Percentiles rank a stretch among this genome's conserved stretches.
These are phyloP conservation scores for Eulemur macaco DNA, from an alignment of 2,113 vertebrate species.

Conservation along the genomic window DNA sequence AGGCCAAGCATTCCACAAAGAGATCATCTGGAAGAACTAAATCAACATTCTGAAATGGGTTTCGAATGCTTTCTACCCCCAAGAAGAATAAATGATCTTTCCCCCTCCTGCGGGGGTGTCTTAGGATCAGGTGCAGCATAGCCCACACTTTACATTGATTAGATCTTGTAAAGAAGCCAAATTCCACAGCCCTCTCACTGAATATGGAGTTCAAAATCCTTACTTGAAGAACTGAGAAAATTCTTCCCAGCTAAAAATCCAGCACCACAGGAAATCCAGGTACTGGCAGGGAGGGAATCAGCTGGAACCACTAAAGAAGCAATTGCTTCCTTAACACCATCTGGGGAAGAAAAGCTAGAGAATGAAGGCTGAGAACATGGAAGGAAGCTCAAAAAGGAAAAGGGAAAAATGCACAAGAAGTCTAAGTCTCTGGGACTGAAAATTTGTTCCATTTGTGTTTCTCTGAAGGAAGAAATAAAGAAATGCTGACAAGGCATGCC, in stretches of 20 bases:
- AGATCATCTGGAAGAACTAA: conserved; percentile 48
- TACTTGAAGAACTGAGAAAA: conserved; percentile 59
- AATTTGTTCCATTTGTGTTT: conserved; percentile 75
- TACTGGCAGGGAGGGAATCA: conserved; percentile 56
- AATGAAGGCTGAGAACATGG: neutral
- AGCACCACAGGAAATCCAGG: conserved; percentile 57
- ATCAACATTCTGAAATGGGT: conserved; percentile 4
- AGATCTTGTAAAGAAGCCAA: conserved; percentile 72
- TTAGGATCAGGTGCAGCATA: conserved; percentile 45
- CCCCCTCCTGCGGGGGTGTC: neutral
- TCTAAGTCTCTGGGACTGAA: conserved; percentile 52
- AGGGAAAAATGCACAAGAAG: conserved; percentile 14
- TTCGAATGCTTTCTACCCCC: neutral
- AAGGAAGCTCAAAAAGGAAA: conserved; percentile 47
- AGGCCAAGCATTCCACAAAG: neutral
- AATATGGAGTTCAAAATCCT: conserved; percentile 48
- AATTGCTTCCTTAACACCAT: conserved; percentile 65
- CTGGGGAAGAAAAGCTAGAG: conserved; percentile 37
- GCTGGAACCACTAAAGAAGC: conserved; percentile 66
- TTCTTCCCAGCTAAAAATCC: conserved; percentile 9
- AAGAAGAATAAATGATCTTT: conserved; percentile 33
- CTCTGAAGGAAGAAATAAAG: conserved; percentile 59
- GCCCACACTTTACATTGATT: conserved; percentile 57
- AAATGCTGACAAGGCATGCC: conserved; percentile 60
- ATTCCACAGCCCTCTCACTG: conserved; percentile 58